Evolutionary conservation across 2,113 vertebrate genomes (phyloP).

Genomic region (Sceloporus tristichus): DNA sequence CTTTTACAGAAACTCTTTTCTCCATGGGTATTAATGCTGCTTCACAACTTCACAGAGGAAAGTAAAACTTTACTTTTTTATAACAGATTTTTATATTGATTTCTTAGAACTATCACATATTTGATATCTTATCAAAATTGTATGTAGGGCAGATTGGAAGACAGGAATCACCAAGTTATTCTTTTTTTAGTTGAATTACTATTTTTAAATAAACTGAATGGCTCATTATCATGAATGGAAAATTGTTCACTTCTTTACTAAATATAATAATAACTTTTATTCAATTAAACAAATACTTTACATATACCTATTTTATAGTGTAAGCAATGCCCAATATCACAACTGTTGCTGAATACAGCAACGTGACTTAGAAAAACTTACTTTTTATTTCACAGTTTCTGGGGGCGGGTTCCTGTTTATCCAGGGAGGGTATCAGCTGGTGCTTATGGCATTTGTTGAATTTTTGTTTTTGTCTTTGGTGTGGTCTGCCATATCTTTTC

Average conservation of each 20-base stretch:
- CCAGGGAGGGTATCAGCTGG: too few species aligned
- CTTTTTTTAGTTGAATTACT: background rate
- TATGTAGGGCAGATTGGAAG: background rate
- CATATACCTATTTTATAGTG: background rate
- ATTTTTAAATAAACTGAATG: constrained; percentile 20
- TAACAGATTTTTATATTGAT: background rate
- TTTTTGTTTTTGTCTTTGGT: too few species aligned
- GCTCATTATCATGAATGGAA: background rate
- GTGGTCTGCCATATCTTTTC: too few species aligned
- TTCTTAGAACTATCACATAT: background rate
- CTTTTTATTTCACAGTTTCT: too few species aligned
- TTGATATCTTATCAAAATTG: background rate
- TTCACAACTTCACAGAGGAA: constrained; percentile 9
- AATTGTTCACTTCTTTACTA: background rate
- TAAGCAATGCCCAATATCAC: background rate
- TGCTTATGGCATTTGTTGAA: too few species aligned
- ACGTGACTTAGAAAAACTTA: too few species aligned
- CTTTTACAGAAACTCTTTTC: constrained; percentile 31
- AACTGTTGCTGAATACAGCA: background rate
- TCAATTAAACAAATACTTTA: background rate
- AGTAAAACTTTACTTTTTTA: constrained; percentile 18
- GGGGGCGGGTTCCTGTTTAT: too few species aligned
- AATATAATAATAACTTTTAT: background rate
- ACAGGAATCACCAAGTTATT: background rate
- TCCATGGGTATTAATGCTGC: background rate